A percentile compares a stretch with the other conserved stretches of the same genome.
These are phyloP conservation scores for Mamestra brassicae DNA, from an alignment of 2,888 invertebrate genomes.

Conservation along the genomic window DNA sequence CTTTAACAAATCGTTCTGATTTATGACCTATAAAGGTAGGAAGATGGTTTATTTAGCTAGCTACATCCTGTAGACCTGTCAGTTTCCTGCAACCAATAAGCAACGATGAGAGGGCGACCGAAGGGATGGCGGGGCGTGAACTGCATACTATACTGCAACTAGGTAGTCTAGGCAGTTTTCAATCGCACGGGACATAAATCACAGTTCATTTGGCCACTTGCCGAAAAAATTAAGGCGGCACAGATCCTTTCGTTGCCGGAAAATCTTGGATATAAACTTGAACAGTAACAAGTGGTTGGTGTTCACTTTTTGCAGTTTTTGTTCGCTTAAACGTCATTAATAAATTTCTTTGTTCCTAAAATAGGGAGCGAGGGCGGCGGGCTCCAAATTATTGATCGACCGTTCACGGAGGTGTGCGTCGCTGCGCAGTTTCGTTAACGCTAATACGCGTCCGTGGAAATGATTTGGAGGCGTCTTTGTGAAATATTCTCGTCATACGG, in stretches of 20 bases:
- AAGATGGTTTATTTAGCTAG: constrained; percentile 28
- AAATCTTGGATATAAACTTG: constrained; percentile 12
- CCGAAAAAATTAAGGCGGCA: not conserved
- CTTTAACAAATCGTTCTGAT: constrained; percentile 1
- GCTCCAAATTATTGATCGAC: constrained; percentile 23
- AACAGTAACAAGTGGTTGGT: constrained; percentile 43
- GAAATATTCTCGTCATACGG: constrained; percentile 25
- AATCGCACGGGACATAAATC: constrained; percentile 35
- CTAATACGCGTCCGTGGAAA: constrained; percentile 1
- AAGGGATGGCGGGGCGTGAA: constrained; percentile 32
- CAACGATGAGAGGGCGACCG: not conserved
- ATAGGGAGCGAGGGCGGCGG: constrained; percentile 1
- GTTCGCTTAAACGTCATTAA: not conserved
- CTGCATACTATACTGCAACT: constrained; percentile 40
- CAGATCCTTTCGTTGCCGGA: not conserved
- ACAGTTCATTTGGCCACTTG: constrained; percentile 7
- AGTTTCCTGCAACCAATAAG: constrained; percentile 35
- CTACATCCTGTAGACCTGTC: constrained; percentile 27
- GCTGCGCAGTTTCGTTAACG: constrained; percentile 22
- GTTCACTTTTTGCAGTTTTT: constrained; percentile 20
- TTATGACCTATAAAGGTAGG: constrained; percentile 13
- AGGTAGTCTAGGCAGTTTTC: constrained; percentile 12
- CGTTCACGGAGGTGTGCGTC: not conserved
- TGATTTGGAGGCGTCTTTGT: constrained; percentile 29
- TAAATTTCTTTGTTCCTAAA: not conserved